Evolutionary conservation across 2,797 vertebrate genomes (phyloP).

Genomic region (Amblyopsis hoosieri): DNA sequence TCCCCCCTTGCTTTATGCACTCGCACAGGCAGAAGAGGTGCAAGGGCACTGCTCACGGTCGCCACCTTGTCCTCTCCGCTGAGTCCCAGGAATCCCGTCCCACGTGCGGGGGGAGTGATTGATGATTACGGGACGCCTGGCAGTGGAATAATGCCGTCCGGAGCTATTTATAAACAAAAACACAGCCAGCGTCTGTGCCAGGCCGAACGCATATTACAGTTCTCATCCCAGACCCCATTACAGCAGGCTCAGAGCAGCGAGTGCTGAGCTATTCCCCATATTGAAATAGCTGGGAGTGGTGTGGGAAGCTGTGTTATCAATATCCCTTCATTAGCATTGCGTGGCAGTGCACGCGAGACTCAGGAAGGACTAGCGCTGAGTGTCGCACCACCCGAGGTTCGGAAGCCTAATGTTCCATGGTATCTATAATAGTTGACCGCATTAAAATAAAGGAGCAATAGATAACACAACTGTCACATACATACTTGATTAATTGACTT

Average conservation of each 20-base stretch:
- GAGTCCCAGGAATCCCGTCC: constrained; percentile 43
- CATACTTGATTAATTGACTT: constrained; percentile 68
- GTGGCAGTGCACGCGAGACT: constrained; percentile 38
- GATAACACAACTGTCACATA: constrained; percentile 72
- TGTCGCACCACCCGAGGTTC: constrained; percentile 48
- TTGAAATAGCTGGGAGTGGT: constrained; percentile 2
- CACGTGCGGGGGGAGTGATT: constrained; percentile 67
- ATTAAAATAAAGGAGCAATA: constrained; percentile 66
- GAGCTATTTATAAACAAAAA: constrained; percentile 83
- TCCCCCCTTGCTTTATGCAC: constrained; percentile 61
- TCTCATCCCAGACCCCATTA: constrained; percentile 68
- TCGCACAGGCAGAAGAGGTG: constrained; percentile 62
- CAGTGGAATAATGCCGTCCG: constrained; percentile 77
- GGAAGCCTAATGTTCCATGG: constrained; percentile 72
- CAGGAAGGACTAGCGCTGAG: constrained; percentile 42
- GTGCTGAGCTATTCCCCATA: constrained; percentile 45
- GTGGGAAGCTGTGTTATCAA: constrained; percentile 36
- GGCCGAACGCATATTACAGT: constrained; percentile 61
- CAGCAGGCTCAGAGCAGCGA: constrained; percentile 52
- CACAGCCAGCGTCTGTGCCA: constrained; percentile 67
- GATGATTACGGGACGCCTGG: constrained; percentile 78
- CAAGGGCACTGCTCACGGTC: constrained; percentile 60
- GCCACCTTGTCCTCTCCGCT: constrained; percentile 54
- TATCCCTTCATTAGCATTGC: constrained; percentile 65
- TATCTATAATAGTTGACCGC: constrained; percentile 70